Evolutionary conservation across 2,888 invertebrate species (phyloP).

Genomic region (Drosophila mimetica): DNA sequence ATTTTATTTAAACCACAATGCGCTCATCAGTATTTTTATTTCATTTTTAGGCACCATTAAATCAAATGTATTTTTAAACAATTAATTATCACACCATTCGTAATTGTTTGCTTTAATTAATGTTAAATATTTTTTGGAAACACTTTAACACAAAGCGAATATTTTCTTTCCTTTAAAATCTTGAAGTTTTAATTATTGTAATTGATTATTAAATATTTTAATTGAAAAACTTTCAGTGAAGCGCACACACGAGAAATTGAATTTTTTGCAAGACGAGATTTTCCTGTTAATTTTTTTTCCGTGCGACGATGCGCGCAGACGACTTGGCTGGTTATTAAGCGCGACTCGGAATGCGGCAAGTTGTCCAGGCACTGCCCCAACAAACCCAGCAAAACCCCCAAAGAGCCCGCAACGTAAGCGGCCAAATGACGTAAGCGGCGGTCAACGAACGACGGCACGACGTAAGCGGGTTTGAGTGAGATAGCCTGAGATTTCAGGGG

Average conservation of each 20-base stretch:
- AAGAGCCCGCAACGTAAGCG: slow-evolving; percentile 46
- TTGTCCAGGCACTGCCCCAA: slow-evolving; percentile 70
- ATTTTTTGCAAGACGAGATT: slow-evolving; percentile 32
- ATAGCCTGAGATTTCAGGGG: slow-evolving; percentile 21
- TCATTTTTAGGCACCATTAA: neutral
- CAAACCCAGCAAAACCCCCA: slow-evolving; percentile 60
- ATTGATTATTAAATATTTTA: neutral
- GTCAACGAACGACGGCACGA: slow-evolving; percentile 48
- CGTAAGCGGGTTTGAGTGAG: slow-evolving; percentile 61
- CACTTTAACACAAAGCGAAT: neutral
- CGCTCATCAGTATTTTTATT: neutral
- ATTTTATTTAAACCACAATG: neutral
- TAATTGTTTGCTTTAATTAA: neutral
- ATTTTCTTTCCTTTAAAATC: neutral
- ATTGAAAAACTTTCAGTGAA: slow-evolving; percentile 13
- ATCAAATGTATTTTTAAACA: neutral
- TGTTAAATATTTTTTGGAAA: neutral
- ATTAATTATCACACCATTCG: neutral
- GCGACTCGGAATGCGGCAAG: slow-evolving; percentile 84
- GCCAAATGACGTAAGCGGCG: slow-evolving; percentile 53
- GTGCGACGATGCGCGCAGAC: slow-evolving; percentile 65
- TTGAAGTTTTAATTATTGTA: neutral
- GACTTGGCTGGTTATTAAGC: slow-evolving; percentile 83
- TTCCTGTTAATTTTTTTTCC: slow-evolving; percentile 44
- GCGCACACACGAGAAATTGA: slow-evolving; percentile 37